Conservation (phyloP, 2,888 invertebrate genomes). For the Parelbella ahira region DNA sequence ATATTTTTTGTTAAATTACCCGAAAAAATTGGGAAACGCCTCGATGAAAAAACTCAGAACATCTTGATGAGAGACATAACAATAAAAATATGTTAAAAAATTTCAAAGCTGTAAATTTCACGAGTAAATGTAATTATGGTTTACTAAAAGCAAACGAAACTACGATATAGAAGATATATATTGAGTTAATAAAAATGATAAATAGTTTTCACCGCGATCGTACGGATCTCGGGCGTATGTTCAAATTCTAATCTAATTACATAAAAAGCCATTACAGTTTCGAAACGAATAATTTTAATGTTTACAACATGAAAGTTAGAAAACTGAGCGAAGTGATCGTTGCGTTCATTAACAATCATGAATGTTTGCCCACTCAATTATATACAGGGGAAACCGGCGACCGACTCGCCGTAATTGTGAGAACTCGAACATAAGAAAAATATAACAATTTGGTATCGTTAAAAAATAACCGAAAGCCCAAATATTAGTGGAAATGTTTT, state of each 20-base stretch:
- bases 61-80: no score
- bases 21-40: no score
- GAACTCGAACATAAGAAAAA: constrained; percentile 36
- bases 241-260: constrained; percentile 33
- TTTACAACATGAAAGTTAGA: constrained; percentile 66
- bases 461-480: constrained; percentile 37
- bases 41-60: no score
- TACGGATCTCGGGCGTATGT: constrained; percentile 11
- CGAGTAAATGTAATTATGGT: no score
- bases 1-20: no score
- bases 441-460: constrained; percentile 39
- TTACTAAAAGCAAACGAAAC: constrained; percentile 1
- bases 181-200: constrained; percentile 21
- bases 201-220: constrained; percentile 12
- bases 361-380: constrained; percentile 39
- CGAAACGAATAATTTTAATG: constrained; percentile 40
- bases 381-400: constrained; percentile 33
- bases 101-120: no score
- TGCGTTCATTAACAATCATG: constrained; percentile 49
- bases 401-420: constrained; percentile 37
- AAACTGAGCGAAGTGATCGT: constrained; percentile 43
- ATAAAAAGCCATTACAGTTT: constrained; percentile 33
- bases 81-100: no score
- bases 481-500: constrained; percentile 38
- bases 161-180: constrained; percentile 7